Evolutionary conservation across 2,797 vertebrate genomes (phyloP).

Genomic region (Anabacerthia variegaticeps): DNA sequence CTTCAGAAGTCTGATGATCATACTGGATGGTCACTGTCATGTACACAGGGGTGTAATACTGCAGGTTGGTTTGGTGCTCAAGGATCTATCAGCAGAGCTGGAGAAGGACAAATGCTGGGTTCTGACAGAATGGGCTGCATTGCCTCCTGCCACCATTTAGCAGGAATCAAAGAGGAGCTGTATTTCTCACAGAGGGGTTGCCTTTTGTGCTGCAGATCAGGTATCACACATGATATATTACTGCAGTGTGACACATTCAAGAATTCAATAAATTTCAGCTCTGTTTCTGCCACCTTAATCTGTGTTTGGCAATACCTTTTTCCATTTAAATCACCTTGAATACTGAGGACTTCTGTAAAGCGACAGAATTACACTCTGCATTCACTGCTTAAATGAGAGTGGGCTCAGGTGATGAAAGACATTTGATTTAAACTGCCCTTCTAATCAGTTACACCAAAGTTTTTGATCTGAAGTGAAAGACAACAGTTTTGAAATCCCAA

Average conservation of each 20-base stretch:
- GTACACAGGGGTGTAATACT: not conserved
- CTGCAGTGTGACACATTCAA: not conserved
- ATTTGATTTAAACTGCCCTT: not conserved
- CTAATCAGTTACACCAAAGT: not conserved
- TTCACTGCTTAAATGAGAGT: not conserved
- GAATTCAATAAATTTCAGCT: not conserved
- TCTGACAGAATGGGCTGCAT: not conserved
- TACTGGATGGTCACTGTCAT: not conserved
- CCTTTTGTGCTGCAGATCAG: not conserved
- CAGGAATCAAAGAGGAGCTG: not conserved
- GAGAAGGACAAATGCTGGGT: not conserved
- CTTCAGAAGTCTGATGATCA: not conserved
- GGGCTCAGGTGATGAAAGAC: not conserved
- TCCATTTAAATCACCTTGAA: not conserved
- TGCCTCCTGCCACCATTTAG: not conserved
- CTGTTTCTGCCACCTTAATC: not conserved
- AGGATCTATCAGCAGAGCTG: not conserved
- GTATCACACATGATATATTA: not conserved
- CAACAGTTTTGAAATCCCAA: not conserved
- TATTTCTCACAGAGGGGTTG: not conserved
- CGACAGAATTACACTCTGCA: not conserved
- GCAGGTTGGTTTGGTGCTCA: not conserved
- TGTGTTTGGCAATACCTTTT: not conserved
- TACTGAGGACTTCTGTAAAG: not conserved
- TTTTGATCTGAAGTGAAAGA: conserved; percentile 18